Evolutionary conservation across 2,113 vertebrate genomes (phyloP).

Genomic region (Saguinus midas): DNA sequence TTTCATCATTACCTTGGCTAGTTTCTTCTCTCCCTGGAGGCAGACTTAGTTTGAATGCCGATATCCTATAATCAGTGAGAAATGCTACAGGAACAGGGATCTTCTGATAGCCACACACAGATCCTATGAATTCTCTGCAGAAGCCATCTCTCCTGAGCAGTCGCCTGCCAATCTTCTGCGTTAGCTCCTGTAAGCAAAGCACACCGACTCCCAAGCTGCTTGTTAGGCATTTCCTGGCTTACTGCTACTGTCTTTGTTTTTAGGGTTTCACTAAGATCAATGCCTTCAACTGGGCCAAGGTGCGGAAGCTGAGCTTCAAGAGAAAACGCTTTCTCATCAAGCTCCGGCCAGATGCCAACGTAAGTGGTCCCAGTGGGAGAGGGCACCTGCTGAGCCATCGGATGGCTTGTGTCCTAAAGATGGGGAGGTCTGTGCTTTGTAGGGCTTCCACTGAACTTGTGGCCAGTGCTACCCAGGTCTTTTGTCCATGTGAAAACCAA

Average conservation of each 20-base stretch:
- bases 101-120: background rate
- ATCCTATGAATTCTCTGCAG: background rate
- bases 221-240: background rate
- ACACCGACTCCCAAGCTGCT: rapidly evolving
- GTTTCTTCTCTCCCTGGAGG: background rate
- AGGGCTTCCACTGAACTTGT: background rate
- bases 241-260: background rate
- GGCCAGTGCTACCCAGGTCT: background rate
- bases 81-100: background rate
- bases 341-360: slow-evolving; percentile 93
- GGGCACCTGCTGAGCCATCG: no score
- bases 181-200: no score
- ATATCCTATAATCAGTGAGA: background rate
- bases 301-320: slow-evolving; percentile 99
- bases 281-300: slow-evolving; percentile 98
- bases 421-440: background rate
- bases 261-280: slow-evolving; percentile 98
- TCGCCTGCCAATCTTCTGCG: rapidly evolving
- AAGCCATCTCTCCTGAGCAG: rapidly evolving
- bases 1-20: background rate
- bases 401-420: background rate
- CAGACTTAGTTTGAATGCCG: background rate
- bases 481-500: no score
- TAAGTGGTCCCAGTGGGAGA: slow-evolving; percentile 80
- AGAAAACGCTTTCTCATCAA: slow-evolving; percentile 98